Base-by-base conservation (phyloP, 2,888 invertebrate species). In the Hemaris fuciformis region DNA sequence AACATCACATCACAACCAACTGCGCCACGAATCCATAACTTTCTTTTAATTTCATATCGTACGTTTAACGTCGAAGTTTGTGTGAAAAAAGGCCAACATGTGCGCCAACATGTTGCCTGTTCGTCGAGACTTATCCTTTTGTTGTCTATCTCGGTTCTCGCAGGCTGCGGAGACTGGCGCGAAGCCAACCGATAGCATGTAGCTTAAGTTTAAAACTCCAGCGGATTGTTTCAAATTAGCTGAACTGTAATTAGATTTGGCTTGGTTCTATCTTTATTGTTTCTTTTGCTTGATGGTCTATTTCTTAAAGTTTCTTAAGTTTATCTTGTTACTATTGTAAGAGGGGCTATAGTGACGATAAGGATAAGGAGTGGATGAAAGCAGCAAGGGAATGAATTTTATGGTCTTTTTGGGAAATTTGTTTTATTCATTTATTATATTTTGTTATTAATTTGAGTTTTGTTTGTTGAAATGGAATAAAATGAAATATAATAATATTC, bases 151-250 rank as follows among this genome's bases (percentile, higher is more conserved):
- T 80, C 61, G 59, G 71, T 73, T 77, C 74, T 71, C 73, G 74
- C 85, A 85, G 84, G 76, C 80, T 75, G 74, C 63, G 68, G 72
- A 63, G n/a, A 70, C 71, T 87, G 86, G 86, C 84, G 62, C 31
- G 59, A 65, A 59, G 85, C 86, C 86, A 86, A 67, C 66, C 57
- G 66, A 61, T 64, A 31, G 64, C 41, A 25, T 34, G 23, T 38
- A 61, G 57, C 57, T 57, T 57, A 46, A 61, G 31, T 46, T 57
- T 45, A n/a, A 25, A 57, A 57, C 57, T 61, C n/a, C 13, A 20
- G 41, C 38, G 41, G 45, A 34, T 61, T 58, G 25, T 57, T 57
- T 46, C 18, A 13, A 57, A 46, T 60, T 61, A 57, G 25, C 18
- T 18, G 25, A 10, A 4, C 15, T 46, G 8, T 38, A 46, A 59